These are phyloP conservation scores for Apus apus DNA, from an alignment of 2,113 vertebrate genomes.

Conservation along the genomic window DNA sequence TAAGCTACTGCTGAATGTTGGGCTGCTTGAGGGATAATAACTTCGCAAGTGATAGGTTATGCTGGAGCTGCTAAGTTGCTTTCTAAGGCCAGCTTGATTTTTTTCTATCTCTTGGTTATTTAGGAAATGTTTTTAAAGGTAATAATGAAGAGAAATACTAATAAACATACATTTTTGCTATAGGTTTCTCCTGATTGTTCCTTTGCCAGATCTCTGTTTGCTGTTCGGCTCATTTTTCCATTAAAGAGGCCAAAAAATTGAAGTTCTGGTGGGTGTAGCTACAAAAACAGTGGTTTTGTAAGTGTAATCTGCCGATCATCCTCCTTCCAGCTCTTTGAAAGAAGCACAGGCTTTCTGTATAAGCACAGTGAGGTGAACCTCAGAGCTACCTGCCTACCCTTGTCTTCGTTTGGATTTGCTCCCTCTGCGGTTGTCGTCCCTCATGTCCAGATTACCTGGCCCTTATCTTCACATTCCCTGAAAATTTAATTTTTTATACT, in stretches of 20 bases:
- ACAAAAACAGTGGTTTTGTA: background rate
- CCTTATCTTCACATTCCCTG: fast-evolving
- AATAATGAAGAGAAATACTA: background rate
- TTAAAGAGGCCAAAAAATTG: background rate
- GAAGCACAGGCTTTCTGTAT: background rate
- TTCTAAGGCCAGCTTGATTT: background rate
- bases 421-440: background rate
- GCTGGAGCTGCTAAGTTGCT: background rate
- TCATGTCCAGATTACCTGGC: background rate
- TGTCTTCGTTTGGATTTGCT: background rate
- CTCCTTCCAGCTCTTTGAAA: background rate
- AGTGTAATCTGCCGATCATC: background rate
- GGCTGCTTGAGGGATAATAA: background rate
- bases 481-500: background rate
- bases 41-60: background rate
- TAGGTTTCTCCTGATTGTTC: background rate
- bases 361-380: background rate
- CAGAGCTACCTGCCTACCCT: background rate
- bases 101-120: background rate
- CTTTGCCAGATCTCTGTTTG: background rate
- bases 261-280: background rate
- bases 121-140: background rate
- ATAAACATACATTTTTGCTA: background rate
- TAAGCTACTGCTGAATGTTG: background rate
- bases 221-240: background rate